These are phyloP conservation scores for Diglossa cyanea DNA, from an alignment of 2,797 vertebrate species.

Conservation along the genomic window DNA sequence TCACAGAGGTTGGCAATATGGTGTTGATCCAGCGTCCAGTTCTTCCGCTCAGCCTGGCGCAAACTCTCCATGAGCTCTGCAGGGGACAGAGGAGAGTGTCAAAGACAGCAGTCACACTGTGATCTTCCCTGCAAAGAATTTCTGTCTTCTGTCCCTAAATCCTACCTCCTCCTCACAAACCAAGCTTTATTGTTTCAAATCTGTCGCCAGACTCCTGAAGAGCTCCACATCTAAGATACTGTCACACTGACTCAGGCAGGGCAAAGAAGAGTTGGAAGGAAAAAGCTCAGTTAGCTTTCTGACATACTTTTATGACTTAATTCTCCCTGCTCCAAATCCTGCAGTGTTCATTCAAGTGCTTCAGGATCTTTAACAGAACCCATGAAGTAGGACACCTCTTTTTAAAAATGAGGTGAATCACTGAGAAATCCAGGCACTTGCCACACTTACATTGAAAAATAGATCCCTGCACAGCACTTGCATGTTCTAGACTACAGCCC, in stretches of 20 bases:
- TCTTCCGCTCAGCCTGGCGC: constrained; percentile 93
- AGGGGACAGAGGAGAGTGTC: neutral
- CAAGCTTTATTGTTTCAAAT: neutral
- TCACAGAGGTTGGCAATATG: constrained; percentile 96
- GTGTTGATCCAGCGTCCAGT: constrained; percentile 93
- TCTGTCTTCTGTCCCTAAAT: neutral
- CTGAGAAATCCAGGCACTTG: neutral
- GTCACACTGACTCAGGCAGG: neutral
- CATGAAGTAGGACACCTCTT: neutral
- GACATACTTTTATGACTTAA: neutral
- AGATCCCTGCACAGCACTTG: neutral
- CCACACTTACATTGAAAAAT: accelerated
- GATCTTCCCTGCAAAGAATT: neutral
- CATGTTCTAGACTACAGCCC: neutral
- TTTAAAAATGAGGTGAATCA: neutral
- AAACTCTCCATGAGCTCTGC: constrained; percentile 94
- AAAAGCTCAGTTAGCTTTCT: neutral
- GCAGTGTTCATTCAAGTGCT: neutral
- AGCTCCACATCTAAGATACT: neutral
- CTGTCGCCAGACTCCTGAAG: neutral
- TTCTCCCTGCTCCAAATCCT: neutral
- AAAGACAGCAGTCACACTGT: neutral
- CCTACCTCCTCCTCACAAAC: neutral
- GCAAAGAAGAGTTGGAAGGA: neutral
- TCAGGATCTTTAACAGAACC: neutral